Base-by-base conservation (phyloP, 2,888 invertebrate genomes). In the Drosophila silvestris region DNA sequence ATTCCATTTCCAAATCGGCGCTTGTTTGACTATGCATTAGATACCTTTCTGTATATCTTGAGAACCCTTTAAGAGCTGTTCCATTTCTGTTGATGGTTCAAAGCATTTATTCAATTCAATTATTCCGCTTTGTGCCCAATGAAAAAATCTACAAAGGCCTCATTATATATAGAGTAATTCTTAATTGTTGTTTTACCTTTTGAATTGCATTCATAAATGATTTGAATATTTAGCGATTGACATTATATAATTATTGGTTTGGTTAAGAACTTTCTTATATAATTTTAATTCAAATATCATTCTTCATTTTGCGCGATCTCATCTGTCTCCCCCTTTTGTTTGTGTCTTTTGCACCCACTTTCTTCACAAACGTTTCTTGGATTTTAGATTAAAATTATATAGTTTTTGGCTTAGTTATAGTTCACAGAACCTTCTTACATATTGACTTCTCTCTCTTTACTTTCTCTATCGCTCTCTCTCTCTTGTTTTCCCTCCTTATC, bases 11-110 rank as follows among this genome's bases (percentile, higher is more conserved):
- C 60, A 58, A 64, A 67, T 39, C 16, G 54, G 56, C 52, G 51
- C 56, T n/a, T 51, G 44, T 59, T 74, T 37, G 26, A 16, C 26
- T 74, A 63, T 63, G 22, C 62, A 67, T 59, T 26, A 52, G 39
- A 54, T 19, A 5, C 30, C 7, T 28, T 28, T 37, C 37, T 37
- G n/a, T 19, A 28, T 30, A 51, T 7, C 19, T 19, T 53, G n/a
- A 63, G 75, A 65, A 67, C 44, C 37, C 37, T 53, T 30, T 39
- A 19, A 6, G 6, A 2, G n/a, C 19, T 32, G 30, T 30, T 3
- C 6, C 9, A 16, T 5, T 47, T 26, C 26, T 47, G 16, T 16
- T 2, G 5, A 26, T 26, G 16, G 10, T 26, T 47, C 26, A 26
- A 16, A 16, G 9, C 16, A 16, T 26, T 47, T 16, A 26, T 47